Conservation (phyloP, 2,888 invertebrate genomes). For the Artemia sinica region DNA sequence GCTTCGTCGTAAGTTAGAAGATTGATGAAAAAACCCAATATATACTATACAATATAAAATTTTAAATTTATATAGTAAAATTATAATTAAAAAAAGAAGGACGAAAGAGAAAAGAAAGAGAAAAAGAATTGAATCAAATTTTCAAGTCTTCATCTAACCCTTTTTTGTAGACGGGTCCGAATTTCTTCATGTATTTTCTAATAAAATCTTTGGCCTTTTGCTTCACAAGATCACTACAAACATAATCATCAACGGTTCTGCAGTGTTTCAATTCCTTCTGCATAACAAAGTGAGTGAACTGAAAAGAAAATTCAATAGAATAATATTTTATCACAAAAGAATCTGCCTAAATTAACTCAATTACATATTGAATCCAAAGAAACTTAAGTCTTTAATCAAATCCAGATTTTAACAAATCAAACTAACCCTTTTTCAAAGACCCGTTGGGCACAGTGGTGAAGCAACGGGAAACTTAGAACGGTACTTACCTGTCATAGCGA, state of each 20-base stretch:
- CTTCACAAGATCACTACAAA: slow-evolving; percentile 76
- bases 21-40: no score
- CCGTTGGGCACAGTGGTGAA: no score
- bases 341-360: no score
- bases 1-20: no score
- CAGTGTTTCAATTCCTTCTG: slow-evolving; percentile 85
- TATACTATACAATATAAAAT: no score
- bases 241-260: slow-evolving; percentile 61
- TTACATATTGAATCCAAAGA: no score
- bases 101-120: not conserved
- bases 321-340: no score
- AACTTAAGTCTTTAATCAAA: no score
- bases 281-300: slow-evolving; percentile 90
- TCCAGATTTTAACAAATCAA: no score
- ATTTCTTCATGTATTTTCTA: slow-evolving; percentile 86
- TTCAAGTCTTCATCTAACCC: slow-evolving; percentile 21
- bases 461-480: no score
- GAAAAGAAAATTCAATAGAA: slow-evolving; percentile 30
- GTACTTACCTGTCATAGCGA: no score
- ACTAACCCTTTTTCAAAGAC: no score
- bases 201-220: slow-evolving; percentile 89
- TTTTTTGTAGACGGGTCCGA: slow-evolving; percentile 57
- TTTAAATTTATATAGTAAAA: not conserved
- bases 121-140: slow-evolving; percentile 4
- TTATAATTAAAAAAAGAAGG: not conserved